Percentiles rank a stretch among this genome's conserved stretches.
Conservation (phyloP, 2,113 vertebrate species). For the Carassius carassius region DNA sequence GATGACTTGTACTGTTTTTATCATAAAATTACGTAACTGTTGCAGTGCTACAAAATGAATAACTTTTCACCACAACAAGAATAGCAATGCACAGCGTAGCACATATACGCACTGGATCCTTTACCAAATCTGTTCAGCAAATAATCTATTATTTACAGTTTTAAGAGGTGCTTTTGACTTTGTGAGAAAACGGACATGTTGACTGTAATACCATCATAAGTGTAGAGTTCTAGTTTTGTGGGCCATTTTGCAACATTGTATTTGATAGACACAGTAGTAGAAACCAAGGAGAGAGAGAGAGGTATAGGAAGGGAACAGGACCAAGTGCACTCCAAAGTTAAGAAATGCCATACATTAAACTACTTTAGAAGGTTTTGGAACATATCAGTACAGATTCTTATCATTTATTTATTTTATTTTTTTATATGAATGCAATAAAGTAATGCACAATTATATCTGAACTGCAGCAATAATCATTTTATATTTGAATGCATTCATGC, state of each 20-base stretch:
- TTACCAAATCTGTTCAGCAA: too few species aligned
- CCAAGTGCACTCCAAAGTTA: neutral
- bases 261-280: neutral
- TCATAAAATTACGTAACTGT: too few species aligned
- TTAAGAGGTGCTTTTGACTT: too few species aligned
- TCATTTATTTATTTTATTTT: neutral
- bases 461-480: neutral
- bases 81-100: too few species aligned
- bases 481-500: neutral
- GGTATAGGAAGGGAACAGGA: neutral
- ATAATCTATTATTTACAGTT: too few species aligned
- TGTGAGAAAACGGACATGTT: too few species aligned
- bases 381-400: neutral
- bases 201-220: neutral
- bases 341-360: neutral
- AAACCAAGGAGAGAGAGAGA: neutral
- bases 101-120: too few species aligned
- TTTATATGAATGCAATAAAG: neutral
- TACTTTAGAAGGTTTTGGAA: neutral
- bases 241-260: neutral
- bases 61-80: too few species aligned
- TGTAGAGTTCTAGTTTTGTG: neutral
- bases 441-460: neutral
- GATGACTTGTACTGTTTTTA: too few species aligned
- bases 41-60: too few species aligned